A percentile compares a stretch with the other conserved stretches of the same genome.
These are phyloP conservation scores for Siphamia tubifer DNA, from an alignment of 2,113 vertebrate species.

Conservation along the genomic window DNA sequence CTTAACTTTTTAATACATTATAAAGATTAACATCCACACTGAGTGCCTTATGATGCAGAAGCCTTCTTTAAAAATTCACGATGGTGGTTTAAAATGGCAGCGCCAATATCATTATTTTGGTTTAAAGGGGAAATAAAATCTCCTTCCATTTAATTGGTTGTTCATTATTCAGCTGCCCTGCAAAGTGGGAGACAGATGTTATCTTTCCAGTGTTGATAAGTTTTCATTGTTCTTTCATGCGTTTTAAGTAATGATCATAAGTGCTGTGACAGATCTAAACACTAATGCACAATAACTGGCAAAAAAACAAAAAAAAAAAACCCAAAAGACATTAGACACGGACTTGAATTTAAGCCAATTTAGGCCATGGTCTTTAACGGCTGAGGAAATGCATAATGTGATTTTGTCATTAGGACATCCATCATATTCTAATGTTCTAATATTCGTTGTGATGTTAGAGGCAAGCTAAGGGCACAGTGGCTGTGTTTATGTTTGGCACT, in stretches of 20 bases:
- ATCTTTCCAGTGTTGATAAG: constrained; percentile 5
- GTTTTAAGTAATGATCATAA: not conserved
- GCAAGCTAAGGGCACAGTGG: not conserved
- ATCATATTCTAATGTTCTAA: not conserved
- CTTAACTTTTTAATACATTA: not conserved
- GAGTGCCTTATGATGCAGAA: not conserved
- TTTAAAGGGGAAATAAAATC: not conserved
- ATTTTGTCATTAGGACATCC: not conserved
- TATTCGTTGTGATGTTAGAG: not conserved
- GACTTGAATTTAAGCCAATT: not conserved
- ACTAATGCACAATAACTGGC: constrained; percentile 2
- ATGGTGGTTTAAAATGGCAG: not conserved
- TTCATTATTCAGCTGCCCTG: constrained; percentile 6
- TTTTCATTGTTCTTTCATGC: not conserved
- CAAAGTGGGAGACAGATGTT: not conserved
- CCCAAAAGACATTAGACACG: not conserved
- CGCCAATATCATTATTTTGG: not conserved
- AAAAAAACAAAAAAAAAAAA: not conserved
- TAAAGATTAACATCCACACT: not conserved
- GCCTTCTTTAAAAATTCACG: not conserved
- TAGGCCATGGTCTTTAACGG: not conserved
- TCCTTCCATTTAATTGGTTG: not conserved
- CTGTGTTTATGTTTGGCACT: not conserved
- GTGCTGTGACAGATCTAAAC: not conserved
- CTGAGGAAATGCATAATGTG: not conserved